These are phyloP conservation scores for Apis mellifera DNA, from an alignment of 1,140 invertebrate species.

Conservation along the genomic window Amel_HAv3.1 CM009939.2:8778001-8778500, in stretches of 20 bases:
- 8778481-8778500: background rate
- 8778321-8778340: slow-evolving; percentile 11
- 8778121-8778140: no score
- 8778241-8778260: background rate
- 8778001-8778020: no score
- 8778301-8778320: slow-evolving; percentile 4
- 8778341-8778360: slow-evolving; percentile 13
- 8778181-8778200: background rate
- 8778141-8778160: no score
- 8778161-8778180: background rate
- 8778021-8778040: no score
- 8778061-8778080: no score
- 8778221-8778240: background rate
- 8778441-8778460: background rate
- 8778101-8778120: no score
- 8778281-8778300: background rate
- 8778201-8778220: background rate
- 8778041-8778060: no score
- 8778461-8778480: background rate
- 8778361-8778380: background rate
- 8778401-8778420: background rate
- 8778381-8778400: background rate
- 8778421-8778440: slow-evolving; percentile 23
- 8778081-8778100: no score
- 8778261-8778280: background rate